A percentile compares a stretch with the other conserved stretches of the same genome.
Conservation (phyloP, 2,113 vertebrate species). For the Melierax canorus region DNA sequence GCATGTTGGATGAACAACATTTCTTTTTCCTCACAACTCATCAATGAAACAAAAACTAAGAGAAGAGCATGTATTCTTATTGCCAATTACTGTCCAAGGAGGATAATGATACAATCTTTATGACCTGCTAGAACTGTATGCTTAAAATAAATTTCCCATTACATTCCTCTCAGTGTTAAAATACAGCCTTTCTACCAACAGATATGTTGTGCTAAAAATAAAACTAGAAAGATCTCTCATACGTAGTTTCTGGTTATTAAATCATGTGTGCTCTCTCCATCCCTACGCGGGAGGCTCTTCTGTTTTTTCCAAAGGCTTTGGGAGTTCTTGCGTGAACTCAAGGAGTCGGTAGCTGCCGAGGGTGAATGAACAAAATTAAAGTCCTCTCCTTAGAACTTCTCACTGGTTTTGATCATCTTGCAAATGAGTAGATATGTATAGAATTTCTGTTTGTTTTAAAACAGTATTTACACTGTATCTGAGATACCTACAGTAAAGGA, state of each 20-base stretch:
- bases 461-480: background rate
- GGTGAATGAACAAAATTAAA: background rate
- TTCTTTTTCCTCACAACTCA: background rate
- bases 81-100: slow-evolving; percentile 48
- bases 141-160: slow-evolving; percentile 46
- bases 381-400: background rate
- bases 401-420: background rate
- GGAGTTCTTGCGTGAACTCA: background rate
- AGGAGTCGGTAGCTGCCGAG: background rate
- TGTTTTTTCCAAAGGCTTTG: background rate
- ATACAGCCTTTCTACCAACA: background rate
- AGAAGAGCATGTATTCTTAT: background rate
- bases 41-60: slow-evolving; percentile 33
- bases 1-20: background rate
- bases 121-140: background rate
- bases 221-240: slow-evolving; percentile 26
- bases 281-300: background rate
- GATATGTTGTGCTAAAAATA: slow-evolving; percentile 24
- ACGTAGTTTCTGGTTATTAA: slow-evolving; percentile 1
- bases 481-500: background rate
- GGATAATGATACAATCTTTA: slow-evolving; percentile 31
- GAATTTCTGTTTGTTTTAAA: background rate
- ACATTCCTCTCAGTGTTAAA: background rate
- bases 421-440: background rate
- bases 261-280: background rate